phyloP scores from a whole-genome alignment of 2,113 vertebrate genomes.

The Lepidothrix coronata region DNA sequence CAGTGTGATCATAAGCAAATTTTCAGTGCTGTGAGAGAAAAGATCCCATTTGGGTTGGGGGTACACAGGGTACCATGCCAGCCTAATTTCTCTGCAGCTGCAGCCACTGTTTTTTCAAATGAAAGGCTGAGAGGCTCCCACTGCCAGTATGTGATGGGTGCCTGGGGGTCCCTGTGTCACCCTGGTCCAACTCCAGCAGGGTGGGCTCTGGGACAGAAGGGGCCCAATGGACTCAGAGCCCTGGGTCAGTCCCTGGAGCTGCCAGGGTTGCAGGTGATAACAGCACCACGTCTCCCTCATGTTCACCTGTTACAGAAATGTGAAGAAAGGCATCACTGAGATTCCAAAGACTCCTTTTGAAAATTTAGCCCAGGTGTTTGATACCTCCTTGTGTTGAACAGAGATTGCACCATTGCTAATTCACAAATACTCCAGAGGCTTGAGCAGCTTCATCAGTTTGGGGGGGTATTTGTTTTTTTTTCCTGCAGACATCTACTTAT shows the following conservation, averaged over 20 bases:
- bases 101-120: neutral
- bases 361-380: neutral
- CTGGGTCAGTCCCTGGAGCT: neutral
- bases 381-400: neutral
- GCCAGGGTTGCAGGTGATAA: neutral
- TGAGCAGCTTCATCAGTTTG: neutral
- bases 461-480: neutral
- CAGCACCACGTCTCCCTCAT: neutral
- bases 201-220: neutral
- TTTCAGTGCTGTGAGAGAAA: neutral
- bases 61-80: fast-evolving
- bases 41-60: neutral
- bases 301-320: neutral
- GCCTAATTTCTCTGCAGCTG: neutral
- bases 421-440: neutral
- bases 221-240: neutral
- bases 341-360: neutral
- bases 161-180: neutral
- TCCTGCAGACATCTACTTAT: neutral
- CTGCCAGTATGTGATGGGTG: neutral
- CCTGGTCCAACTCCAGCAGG: fast-evolving
- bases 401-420: neutral
- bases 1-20: neutral
- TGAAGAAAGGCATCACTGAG: neutral
- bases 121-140: neutral